A percentile compares a stretch with the other conserved stretches of the same genome.
Conservation (phyloP, 2,113 vertebrate species). For the Spea bombifrons region DNA sequence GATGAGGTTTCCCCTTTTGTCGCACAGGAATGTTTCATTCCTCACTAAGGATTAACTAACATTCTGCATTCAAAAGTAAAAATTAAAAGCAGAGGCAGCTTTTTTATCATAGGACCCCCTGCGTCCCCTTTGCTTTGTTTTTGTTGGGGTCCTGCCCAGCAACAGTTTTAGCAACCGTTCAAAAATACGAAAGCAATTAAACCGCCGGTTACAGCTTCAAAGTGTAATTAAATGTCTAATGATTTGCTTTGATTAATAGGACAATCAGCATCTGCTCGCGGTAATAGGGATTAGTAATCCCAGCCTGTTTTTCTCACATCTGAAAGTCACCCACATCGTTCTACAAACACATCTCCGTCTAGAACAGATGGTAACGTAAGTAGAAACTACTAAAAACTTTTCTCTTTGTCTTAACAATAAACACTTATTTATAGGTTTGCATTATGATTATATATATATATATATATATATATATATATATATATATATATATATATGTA, state of each 20-base stretch:
- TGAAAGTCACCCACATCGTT: constrained; percentile 61
- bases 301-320: constrained; percentile 68
- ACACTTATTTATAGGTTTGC: too few relatives aligned
- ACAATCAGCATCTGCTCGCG: constrained; percentile 69
- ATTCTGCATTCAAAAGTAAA: too few relatives aligned
- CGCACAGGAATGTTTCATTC: too few relatives aligned
- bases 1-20: too few relatives aligned
- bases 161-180: constrained; percentile 50
- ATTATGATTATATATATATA: too few relatives aligned
- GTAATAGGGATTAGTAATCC: constrained; percentile 69
- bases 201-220: constrained; percentile 54
- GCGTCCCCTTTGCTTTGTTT: too few relatives aligned
- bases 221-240: constrained; percentile 65
- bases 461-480: too few relatives aligned
- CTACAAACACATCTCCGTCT: neutral
- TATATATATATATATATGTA: too few relatives aligned
- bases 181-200: constrained; percentile 66
- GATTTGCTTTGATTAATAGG: constrained; percentile 67
- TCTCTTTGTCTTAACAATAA: neutral
- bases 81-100: too few relatives aligned
- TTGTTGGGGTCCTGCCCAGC: neutral
- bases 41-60: too few relatives aligned
- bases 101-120: too few relatives aligned
- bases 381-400: neutral
- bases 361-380: neutral